Base-by-base conservation (phyloP, 2,797 vertebrate genomes). In the Enteromius trimaculatus region DNA sequence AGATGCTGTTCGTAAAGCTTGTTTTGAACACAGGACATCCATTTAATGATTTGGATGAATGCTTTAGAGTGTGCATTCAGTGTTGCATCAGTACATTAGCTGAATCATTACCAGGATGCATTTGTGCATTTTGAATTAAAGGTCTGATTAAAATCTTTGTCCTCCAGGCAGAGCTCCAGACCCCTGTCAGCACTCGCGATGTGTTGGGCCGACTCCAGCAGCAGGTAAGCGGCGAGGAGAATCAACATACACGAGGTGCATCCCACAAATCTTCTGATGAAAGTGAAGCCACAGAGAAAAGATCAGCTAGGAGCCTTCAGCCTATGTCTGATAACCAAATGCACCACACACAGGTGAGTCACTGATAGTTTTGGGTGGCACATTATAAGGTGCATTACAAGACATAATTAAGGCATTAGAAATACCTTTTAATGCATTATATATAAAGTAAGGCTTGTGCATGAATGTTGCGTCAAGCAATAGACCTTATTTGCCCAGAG, bases 181-280 rank as follows among this genome's bases (percentile, higher is more conserved):
- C 93, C 49, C 85, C 88, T 49, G 86, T 93, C 87, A 94, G 83
- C 87, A 90, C 93, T 44, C 87, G 89, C 86, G 92, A 96, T 87
- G 92, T 92, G 29, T 83, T 93, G 55, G 92, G 89, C 88, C 83
- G 10, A 76, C 93, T 95, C 87, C 89, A 94, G 87, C 94, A 88
- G 85, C 90, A 94, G 88, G 77, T 75, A 29, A 62, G 16, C 44
- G 9, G 42, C 2, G 71, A 80, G 58, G 49, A 77, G 44, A 70
- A 16, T 69, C 65, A 69, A 42, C 60, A 7, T 74, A 86, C 91
- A 85, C 71, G 85, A 23, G 82, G 84, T 71, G 87, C 60, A 65
- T 37, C 9, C 82, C 78, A 81, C 37, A 26, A 91, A 79, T 6
- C 16, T 3, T 83, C 86, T 88, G 60, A 76, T 17, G 53, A 21